phyloP scores from a whole-genome alignment of 2,888 invertebrate genomes.

The Drosophila helvetica region DNA sequence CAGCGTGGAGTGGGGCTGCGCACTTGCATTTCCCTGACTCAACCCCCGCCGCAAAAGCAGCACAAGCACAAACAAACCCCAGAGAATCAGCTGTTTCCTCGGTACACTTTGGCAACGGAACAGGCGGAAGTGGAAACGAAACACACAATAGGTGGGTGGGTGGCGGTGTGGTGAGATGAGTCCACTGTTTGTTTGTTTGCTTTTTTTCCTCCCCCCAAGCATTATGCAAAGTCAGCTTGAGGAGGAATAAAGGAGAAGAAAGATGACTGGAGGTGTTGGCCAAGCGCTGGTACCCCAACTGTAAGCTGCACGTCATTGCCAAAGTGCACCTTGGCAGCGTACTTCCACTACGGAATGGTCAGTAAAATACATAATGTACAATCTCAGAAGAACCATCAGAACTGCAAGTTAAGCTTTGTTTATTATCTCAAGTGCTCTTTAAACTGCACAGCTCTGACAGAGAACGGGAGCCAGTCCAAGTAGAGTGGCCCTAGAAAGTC shows the following conservation, averaged over 20 bases:
- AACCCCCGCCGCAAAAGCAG: constrained; percentile 9
- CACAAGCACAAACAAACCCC: constrained; percentile 33
- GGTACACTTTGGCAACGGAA: constrained; percentile 50
- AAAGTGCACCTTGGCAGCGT: constrained; percentile 29
- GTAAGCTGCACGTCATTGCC: constrained; percentile 34
- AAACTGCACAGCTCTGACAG: too few species aligned
- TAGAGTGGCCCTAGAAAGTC: too few species aligned
- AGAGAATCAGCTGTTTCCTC: constrained; percentile 58
- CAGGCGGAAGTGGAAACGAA: constrained; percentile 56
- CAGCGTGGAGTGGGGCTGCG: constrained; percentile 46
- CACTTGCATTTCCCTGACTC: constrained; percentile 66
- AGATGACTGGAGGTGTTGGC: not conserved
- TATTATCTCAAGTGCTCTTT: too few species aligned
- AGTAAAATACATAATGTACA: too few species aligned
- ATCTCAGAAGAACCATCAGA: too few species aligned
- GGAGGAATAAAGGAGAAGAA: not conserved
- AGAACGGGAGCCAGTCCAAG: too few species aligned
- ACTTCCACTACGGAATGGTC: not conserved
- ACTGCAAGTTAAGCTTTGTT: too few species aligned
- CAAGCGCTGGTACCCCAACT: not conserved
- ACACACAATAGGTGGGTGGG: constrained; percentile 6
- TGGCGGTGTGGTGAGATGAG: not conserved
- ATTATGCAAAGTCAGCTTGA: constrained; percentile 39
- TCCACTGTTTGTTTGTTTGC: constrained; percentile 29
- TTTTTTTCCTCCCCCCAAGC: constrained; percentile 12